Conservation (phyloP, 2,797 vertebrate species). For the Pangasius mekongensis region DNA sequence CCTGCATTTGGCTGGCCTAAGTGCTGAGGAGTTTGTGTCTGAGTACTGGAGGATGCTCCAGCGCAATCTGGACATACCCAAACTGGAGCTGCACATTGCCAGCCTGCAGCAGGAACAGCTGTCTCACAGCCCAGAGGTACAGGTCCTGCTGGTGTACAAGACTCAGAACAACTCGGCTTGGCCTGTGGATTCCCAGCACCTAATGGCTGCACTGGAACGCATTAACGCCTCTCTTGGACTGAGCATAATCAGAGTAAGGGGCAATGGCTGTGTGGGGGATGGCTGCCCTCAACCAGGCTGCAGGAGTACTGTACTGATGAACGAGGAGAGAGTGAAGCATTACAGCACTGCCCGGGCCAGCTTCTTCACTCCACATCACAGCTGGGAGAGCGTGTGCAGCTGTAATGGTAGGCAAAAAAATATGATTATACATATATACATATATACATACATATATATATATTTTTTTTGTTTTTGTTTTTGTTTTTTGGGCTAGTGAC, state of each 20-base stretch:
- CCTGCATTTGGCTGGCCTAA: conserved; percentile 80
- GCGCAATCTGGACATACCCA: conserved; percentile 77
- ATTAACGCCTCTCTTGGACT: conserved; percentile 83
- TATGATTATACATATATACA: no score
- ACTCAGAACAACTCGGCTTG: conserved; percentile 65
- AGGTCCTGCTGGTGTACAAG: conserved; percentile 84
- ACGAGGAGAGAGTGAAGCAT: conserved; percentile 75
- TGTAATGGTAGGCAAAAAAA: conserved; percentile 84
- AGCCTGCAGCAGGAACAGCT: conserved; percentile 85
- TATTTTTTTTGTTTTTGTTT: no score
- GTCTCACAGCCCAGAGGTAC: conserved; percentile 69
- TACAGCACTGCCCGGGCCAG: conserved; percentile 89
- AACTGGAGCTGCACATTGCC: conserved; percentile 86
- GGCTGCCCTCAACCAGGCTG: conserved; percentile 83
- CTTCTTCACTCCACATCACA: conserved; percentile 88
- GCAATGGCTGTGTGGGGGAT: conserved; percentile 79
- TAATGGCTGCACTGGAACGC: conserved; percentile 76
- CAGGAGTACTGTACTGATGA: conserved; percentile 82
- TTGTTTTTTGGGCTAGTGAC: background rate
- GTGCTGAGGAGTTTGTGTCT: conserved; percentile 89
- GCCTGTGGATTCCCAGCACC: conserved; percentile 71
- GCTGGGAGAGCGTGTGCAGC: conserved; percentile 85
- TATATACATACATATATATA: no score
- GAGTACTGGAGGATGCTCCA: conserved; percentile 93
- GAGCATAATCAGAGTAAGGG: conserved; percentile 77